Conservation (phyloP, 2,113 vertebrate genomes). For the Melanocharis versteri region DNA sequence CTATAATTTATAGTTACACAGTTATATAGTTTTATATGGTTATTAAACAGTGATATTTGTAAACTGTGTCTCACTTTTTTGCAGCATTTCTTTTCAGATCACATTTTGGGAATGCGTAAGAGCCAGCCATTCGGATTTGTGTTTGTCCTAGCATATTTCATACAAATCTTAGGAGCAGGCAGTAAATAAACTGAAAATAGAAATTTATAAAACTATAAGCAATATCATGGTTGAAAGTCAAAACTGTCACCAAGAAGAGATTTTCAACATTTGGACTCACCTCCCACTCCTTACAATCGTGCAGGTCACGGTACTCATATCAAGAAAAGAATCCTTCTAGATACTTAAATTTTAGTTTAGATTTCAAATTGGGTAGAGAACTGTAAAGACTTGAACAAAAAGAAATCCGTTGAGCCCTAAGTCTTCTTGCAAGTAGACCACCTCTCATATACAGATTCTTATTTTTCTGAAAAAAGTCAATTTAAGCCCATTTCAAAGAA, state of each 20-base stretch:
- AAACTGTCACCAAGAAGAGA: not conserved
- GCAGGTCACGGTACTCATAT: not conserved
- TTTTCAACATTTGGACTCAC: not conserved
- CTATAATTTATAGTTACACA: not conserved
- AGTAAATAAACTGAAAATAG: not conserved
- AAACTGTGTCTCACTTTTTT: not conserved
- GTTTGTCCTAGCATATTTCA: not conserved
- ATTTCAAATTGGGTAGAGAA: not conserved
- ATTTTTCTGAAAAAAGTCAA: not conserved
- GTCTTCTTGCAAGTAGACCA: not conserved
- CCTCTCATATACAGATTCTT: not conserved
- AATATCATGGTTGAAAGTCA: not conserved
- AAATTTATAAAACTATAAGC: not conserved
- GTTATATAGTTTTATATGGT: not conserved
- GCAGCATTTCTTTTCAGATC: not conserved
- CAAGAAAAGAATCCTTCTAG: not conserved
- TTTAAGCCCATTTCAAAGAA: not conserved
- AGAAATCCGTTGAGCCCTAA: not conserved
- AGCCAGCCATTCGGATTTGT: not conserved
- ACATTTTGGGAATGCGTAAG: not conserved
- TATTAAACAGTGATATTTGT: not conserved
- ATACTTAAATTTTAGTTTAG: not conserved
- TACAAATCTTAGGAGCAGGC: not conserved
- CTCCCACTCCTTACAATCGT: not conserved
- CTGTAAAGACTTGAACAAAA: not conserved